Evolutionary conservation across 1,140 invertebrate species (phyloP).

Genomic region (Neodiprion virginianus): DNA sequence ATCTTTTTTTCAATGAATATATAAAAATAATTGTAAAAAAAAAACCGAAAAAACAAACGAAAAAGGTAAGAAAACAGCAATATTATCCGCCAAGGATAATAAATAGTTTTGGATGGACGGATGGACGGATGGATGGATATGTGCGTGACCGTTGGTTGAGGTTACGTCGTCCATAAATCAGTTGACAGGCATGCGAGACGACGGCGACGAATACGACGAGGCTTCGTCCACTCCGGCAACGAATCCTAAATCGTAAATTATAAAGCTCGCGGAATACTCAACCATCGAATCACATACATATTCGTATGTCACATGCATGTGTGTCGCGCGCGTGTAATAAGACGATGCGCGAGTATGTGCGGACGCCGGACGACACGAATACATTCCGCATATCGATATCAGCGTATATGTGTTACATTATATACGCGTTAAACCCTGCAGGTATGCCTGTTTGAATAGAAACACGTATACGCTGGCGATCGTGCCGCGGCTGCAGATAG

Average conservation of each 20-base stretch:
- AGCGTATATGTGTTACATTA: no score
- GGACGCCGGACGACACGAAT: no score
- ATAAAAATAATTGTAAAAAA: background rate
- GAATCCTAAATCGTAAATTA: slow-evolving; percentile 31
- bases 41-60: background rate
- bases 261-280: background rate
- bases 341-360: no score
- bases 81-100: slow-evolving; percentile 2
- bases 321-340: no score
- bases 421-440: no score
- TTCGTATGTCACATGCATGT: no score
- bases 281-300: background rate
- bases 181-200: slow-evolving; percentile 2
- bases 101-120: slow-evolving; percentile 9
- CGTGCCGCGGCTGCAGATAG: background rate
- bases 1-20: background rate
- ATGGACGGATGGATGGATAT: slow-evolving; percentile 24
- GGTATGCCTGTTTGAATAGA: no score
- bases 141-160: slow-evolving; percentile 1
- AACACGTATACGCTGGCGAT: no score
- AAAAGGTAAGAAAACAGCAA: background rate
- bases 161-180: slow-evolving; percentile 5
- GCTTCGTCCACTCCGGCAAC: slow-evolving; percentile 20
- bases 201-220: background rate
- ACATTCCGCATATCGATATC: no score